Percentiles rank a stretch among this genome's conserved stretches.
phyloP scores from a whole-genome alignment of 1,140 invertebrate genomes.

The Aleiodes sp. region DNA sequence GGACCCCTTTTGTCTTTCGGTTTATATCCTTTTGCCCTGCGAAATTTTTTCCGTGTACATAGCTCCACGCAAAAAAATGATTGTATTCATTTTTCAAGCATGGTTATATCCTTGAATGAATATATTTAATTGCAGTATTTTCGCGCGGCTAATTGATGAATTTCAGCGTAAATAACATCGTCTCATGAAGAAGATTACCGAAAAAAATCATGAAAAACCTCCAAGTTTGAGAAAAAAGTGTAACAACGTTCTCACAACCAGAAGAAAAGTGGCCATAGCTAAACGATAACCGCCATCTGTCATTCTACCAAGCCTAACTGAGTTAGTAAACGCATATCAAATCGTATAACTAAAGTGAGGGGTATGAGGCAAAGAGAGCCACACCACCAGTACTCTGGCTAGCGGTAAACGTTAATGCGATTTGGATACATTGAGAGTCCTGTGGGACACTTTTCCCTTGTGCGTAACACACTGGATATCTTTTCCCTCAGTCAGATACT shows the following conservation, averaged over 20 bases:
- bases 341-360: slow-evolving; percentile 49
- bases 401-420: slow-evolving; percentile 57
- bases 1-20: neutral
- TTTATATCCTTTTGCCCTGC: neutral
- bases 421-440: slow-evolving; percentile 60
- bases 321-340: slow-evolving; percentile 61
- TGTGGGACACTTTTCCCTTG: slow-evolving; percentile 52
- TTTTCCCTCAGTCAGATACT: slow-evolving; percentile 51
- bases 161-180: neutral
- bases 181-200: neutral
- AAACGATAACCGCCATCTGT: slow-evolving; percentile 58
- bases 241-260: neutral
- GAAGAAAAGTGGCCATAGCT: slow-evolving; percentile 3
- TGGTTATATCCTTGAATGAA: neutral
- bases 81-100: no score
- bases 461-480: slow-evolving; percentile 29
- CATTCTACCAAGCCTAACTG: slow-evolving; percentile 60
- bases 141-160: neutral
- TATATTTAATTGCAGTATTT: neutral
- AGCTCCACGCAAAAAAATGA: neutral
- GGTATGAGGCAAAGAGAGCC: slow-evolving; percentile 44
- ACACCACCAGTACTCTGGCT: slow-evolving; percentile 45
- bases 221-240: neutral
- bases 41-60: neutral
- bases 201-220: neutral